phyloP scores from a whole-genome alignment of 1,140 invertebrate species.

The Drosophila baimaii region DNA sequence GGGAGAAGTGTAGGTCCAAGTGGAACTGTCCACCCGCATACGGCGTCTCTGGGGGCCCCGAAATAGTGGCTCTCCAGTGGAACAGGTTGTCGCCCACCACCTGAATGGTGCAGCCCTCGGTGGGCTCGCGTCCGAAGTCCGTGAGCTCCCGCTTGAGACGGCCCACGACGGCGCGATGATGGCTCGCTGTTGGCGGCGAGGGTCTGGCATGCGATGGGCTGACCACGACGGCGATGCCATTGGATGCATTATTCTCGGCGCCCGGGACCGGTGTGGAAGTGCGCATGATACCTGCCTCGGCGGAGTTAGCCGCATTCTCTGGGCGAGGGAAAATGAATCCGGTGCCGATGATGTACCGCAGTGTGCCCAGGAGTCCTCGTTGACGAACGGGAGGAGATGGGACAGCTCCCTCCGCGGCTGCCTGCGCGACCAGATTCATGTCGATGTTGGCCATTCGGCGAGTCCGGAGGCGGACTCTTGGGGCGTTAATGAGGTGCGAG shows the following conservation, averaged over 20 bases:
- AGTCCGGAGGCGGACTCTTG: not conserved
- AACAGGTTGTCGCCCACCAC: conserved; percentile 3
- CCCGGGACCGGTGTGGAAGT: not conserved
- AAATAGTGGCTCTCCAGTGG: conserved; percentile 32
- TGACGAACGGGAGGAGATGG: too few relatives aligned
- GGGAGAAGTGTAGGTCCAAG: conserved; percentile 90
- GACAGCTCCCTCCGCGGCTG: not conserved
- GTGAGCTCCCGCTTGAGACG: not conserved
- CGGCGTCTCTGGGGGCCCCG: conserved; percentile 90
- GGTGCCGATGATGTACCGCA: too few relatives aligned
- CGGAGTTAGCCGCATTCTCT: too few relatives aligned
- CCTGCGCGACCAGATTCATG: not conserved
- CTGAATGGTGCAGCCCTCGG: conserved; percentile 19
- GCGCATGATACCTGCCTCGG: not conserved
- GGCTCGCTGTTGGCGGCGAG: too few relatives aligned
- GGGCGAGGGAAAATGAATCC: too few relatives aligned
- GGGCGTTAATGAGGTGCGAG: not conserved
- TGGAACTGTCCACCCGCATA: conserved; percentile 91
- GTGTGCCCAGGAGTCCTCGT: too few relatives aligned
- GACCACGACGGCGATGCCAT: too few relatives aligned
- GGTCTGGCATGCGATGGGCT: too few relatives aligned
- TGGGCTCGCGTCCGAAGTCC: not conserved
- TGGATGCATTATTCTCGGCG: too few relatives aligned
- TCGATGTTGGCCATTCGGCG: not conserved
- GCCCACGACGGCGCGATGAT: too few relatives aligned